Conservation (phyloP, 2,888 invertebrate genomes). For the Ecliptopera silaceata region DNA sequence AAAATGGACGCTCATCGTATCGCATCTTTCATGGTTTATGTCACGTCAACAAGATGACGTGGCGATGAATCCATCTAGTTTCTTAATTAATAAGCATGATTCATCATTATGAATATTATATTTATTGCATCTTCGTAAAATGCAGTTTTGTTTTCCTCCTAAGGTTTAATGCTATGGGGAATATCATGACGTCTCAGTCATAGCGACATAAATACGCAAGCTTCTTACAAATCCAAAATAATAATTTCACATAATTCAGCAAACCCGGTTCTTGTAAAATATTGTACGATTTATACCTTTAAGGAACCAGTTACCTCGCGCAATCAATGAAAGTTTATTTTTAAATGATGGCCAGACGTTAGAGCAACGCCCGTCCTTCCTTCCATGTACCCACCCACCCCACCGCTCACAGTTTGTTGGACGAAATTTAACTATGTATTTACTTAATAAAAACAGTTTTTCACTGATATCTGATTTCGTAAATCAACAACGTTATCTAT, state of each 20-base stretch:
- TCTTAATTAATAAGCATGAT: conserved; percentile 18
- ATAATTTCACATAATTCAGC: conserved; percentile 22
- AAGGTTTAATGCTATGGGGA: conserved; percentile 20
- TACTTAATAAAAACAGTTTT: not conserved
- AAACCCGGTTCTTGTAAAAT: conserved; percentile 29
- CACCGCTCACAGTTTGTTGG: conserved; percentile 33
- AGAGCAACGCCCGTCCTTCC: conserved; percentile 74
- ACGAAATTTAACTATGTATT: not conserved
- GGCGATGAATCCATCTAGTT: conserved; percentile 21
- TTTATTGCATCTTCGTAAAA: not conserved
- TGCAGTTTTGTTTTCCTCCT: conserved; percentile 27
- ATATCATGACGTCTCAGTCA: conserved; percentile 28
- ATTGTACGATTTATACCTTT: conserved; percentile 29
- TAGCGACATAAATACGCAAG: conserved; percentile 1
- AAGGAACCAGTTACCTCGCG: conserved; percentile 32
- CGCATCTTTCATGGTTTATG: conserved; percentile 4
- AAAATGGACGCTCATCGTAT: not conserved
- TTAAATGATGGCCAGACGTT: conserved; percentile 41
- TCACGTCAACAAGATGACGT: conserved; percentile 37
- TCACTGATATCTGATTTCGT: not conserved
- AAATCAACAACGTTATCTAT: conserved; percentile 15
- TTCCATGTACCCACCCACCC: conserved; percentile 47
- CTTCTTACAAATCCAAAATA: conserved; percentile 3
- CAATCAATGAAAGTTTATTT: conserved; percentile 50
- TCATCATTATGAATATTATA: conserved; percentile 22